Evolutionary conservation across 2,888 invertebrate genomes (phyloP).

Genomic region (Adelognathus sp.): DNA sequence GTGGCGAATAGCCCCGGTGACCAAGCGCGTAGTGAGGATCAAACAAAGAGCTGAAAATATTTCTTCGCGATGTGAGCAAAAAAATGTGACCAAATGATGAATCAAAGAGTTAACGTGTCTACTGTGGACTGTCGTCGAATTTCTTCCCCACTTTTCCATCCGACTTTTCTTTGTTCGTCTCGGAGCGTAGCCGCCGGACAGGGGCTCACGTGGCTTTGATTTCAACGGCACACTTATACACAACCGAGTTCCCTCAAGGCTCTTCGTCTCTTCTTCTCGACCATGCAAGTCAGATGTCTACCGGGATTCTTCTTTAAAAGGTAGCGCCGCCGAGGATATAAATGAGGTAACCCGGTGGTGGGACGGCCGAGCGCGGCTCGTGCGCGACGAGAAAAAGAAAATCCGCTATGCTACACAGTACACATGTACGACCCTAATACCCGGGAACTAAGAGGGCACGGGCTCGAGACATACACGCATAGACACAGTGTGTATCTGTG

Average conservation of each 20-base stretch:
- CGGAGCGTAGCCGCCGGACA: not conserved
- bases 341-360: slow-evolving; percentile 44
- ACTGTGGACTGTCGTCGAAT: slow-evolving; percentile 14
- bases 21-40: not conserved
- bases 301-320: slow-evolving; percentile 35
- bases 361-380: slow-evolving; percentile 31
- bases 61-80: not conserved
- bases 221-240: slow-evolving; percentile 31
- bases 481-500: slow-evolving; percentile 12
- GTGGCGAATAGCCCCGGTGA: not conserved
- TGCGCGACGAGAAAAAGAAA: slow-evolving; percentile 41
- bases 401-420: slow-evolving; percentile 26
- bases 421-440: slow-evolving; percentile 33
- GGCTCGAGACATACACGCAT: not conserved
- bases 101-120: not conserved
- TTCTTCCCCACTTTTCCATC: slow-evolving; percentile 5
- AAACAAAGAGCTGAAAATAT: not conserved
- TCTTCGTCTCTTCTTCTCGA: slow-evolving; percentile 17
- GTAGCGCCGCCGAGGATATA: slow-evolving; percentile 38
- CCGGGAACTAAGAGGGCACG: slow-evolving; percentile 29
- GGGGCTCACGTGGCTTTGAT: slow-evolving; percentile 33
- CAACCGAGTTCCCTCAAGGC: slow-evolving; percentile 6
- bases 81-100: not conserved
- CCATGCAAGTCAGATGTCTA: slow-evolving; percentile 47
- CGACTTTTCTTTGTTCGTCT: slow-evolving; percentile 39